Evolutionary conservation across 2,888 invertebrate genomes (phyloP).

Genomic region (Acholoe squamosa): DNA sequence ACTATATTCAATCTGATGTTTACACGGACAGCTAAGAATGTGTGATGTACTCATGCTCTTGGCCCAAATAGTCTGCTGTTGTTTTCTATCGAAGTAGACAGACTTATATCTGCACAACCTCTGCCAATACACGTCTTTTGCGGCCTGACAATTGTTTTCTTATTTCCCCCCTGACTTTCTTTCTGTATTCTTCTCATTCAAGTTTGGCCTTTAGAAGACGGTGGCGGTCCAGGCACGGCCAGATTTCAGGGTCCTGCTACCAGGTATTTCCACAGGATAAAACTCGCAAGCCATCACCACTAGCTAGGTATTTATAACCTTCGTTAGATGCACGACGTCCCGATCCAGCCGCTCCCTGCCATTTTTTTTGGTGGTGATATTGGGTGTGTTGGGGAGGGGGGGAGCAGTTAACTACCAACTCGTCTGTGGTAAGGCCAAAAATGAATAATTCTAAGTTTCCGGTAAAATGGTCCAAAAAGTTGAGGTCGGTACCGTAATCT

Average conservation of each 20-base stretch:
- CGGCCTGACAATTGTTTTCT: neutral
- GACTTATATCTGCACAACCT: too few relatives aligned
- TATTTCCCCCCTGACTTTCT: neutral
- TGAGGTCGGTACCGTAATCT: too few relatives aligned
- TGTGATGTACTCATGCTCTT: too few relatives aligned
- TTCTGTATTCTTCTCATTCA: neutral
- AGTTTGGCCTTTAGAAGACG: slow-evolving; percentile 9
- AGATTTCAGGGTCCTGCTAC: neutral
- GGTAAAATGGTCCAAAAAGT: too few relatives aligned
- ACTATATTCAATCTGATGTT: too few relatives aligned
- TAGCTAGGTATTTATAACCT: neutral
- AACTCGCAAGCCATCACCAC: neutral
- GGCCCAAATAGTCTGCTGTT: too few relatives aligned
- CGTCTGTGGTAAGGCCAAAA: neutral
- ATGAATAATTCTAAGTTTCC: too few relatives aligned
- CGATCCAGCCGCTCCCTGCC: neutral
- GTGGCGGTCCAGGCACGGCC: neutral
- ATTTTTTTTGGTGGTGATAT: neutral
- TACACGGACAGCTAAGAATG: too few relatives aligned
- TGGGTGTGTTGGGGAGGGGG: too few relatives aligned
- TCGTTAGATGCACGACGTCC: neutral
- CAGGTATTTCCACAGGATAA: neutral
- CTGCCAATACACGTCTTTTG: too few relatives aligned
- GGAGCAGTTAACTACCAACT: too few relatives aligned
- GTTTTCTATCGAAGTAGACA: too few relatives aligned